Conservation (phyloP, 2,888 invertebrate species). For the Pristionchus maxplancki region DNA sequence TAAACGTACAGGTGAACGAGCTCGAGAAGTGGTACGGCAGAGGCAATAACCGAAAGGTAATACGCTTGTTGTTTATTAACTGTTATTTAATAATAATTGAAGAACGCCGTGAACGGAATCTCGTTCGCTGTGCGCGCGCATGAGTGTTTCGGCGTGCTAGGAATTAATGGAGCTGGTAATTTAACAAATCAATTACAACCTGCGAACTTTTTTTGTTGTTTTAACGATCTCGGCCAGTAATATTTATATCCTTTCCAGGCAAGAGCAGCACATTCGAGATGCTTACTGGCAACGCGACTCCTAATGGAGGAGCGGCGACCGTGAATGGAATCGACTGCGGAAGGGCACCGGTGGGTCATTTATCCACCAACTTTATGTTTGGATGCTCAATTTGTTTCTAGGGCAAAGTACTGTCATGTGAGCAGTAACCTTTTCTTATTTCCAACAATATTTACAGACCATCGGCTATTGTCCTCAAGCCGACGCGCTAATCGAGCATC, state of each 20-base stretch:
- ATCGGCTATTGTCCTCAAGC: conserved; percentile 76
- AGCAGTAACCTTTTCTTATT: too few relatives aligned
- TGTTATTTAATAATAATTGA: not conserved
- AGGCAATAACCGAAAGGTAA: too few relatives aligned
- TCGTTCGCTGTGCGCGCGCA: conserved; percentile 68
- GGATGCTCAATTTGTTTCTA: too few relatives aligned
- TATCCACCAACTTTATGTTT: not conserved
- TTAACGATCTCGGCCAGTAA: not conserved
- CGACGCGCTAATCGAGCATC: conserved; percentile 70
- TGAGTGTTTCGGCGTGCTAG: conserved; percentile 75
- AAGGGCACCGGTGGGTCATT: not conserved
- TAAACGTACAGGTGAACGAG: not conserved
- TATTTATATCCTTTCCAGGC: conserved; percentile 47
- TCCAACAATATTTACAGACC: conserved; percentile 50
- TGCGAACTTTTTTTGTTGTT: not conserved
- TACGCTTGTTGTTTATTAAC: too few relatives aligned
- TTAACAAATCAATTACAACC: too few relatives aligned
- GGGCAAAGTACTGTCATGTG: too few relatives aligned
- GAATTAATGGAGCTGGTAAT: conserved; percentile 70
- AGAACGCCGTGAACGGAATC: conserved; percentile 58
- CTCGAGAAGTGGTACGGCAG: not conserved
- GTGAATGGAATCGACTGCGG: conserved; percentile 62
- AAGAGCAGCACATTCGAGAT: conserved; percentile 76
- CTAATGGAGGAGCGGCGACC: conserved; percentile 61
- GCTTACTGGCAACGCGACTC: conserved; percentile 66